These are phyloP conservation scores for Phortica magna DNA, from an alignment of 2,888 invertebrate genomes.

Conservation along the genomic window DNA sequence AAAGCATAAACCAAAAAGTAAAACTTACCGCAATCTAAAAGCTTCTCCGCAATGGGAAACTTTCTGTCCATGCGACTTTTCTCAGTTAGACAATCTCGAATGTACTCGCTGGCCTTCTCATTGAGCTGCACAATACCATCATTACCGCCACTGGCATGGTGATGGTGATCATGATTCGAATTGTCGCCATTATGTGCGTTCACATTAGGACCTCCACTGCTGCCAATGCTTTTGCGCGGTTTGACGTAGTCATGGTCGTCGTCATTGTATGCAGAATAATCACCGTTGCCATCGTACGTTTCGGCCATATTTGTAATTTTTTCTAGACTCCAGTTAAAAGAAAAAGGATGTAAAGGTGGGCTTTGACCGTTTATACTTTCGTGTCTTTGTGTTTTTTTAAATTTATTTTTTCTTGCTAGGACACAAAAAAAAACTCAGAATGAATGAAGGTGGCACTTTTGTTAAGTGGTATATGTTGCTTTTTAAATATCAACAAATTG, in stretches of 20 bases:
- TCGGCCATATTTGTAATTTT: conserved; percentile 74
- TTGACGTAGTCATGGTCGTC: conserved; percentile 76
- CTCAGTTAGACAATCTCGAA: conserved; percentile 75
- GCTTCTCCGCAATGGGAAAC: conserved; percentile 74
- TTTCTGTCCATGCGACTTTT: conserved; percentile 74
- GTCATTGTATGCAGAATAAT: conserved; percentile 75
- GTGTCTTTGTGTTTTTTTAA: too few relatives aligned
- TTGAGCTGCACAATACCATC: conserved; percentile 71
- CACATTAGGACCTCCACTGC: conserved; percentile 56
- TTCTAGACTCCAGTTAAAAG: conserved; percentile 11
- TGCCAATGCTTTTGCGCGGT: conserved; percentile 62
- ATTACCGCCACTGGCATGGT: conserved; percentile 61
- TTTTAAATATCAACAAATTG: neutral
- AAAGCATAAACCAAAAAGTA: conserved; percentile 73
- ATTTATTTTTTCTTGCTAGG: conserved; percentile 31
- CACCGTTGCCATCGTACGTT: conserved; percentile 77
- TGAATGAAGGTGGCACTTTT: conserved; percentile 37
- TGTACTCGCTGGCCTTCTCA: conserved; percentile 74
- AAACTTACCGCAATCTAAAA: conserved; percentile 77
- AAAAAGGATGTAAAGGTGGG: conserved; percentile 6
- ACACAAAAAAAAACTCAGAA: too few relatives aligned
- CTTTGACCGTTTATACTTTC: neutral
- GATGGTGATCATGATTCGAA: conserved; percentile 67
- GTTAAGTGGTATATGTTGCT: conserved; percentile 45
- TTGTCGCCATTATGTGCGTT: conserved; percentile 73